Evolutionary conservation across 2,113 vertebrate genomes (phyloP).

Genomic region (Ameiurus melas): DNA sequence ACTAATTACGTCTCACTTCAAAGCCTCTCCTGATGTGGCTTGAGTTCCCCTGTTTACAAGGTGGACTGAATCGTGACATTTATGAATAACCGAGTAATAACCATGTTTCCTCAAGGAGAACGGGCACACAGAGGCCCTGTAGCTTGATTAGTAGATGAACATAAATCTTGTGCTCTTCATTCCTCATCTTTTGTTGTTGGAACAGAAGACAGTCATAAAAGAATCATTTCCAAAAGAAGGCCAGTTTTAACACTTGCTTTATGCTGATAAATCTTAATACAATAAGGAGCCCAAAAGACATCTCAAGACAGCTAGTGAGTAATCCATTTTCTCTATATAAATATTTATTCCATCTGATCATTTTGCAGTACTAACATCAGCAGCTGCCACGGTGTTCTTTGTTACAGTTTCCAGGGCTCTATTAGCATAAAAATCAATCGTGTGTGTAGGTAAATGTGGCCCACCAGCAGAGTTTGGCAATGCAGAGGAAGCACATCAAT

Average conservation of each 20-base stretch:
- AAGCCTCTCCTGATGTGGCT: conserved; percentile 71
- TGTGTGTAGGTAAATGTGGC: conserved; percentile 38
- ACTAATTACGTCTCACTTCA: conserved; percentile 82
- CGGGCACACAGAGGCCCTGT: not conserved
- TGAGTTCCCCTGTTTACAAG: conserved; percentile 57
- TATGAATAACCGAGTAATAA: conserved; percentile 71
- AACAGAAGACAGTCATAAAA: conserved; percentile 13
- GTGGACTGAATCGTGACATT: conserved; percentile 66
- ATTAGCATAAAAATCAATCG: conserved; percentile 48
- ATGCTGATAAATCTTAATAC: conserved; percentile 6
- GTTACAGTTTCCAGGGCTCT: conserved; percentile 35
- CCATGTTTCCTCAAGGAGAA: conserved; percentile 55
- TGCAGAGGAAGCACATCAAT: conserved; percentile 28
- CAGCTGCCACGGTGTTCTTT: conserved; percentile 33
- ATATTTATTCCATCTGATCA: conserved; percentile 44
- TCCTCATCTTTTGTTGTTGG: not conserved
- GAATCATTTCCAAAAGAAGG: not conserved
- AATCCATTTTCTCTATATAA: conserved; percentile 26
- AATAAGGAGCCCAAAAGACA: conserved; percentile 3
- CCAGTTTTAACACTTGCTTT: not conserved
- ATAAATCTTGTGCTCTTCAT: not conserved
- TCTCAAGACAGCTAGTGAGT: not conserved
- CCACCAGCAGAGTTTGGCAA: conserved; percentile 39
- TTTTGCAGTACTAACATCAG: conserved; percentile 36
- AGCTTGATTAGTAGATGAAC: conserved; percentile 8